Evolutionary conservation across 2,113 vertebrate genomes (phyloP), one percentile per base, ranked within the genome.

Genomic region (Pituophis catenifer): DNA sequence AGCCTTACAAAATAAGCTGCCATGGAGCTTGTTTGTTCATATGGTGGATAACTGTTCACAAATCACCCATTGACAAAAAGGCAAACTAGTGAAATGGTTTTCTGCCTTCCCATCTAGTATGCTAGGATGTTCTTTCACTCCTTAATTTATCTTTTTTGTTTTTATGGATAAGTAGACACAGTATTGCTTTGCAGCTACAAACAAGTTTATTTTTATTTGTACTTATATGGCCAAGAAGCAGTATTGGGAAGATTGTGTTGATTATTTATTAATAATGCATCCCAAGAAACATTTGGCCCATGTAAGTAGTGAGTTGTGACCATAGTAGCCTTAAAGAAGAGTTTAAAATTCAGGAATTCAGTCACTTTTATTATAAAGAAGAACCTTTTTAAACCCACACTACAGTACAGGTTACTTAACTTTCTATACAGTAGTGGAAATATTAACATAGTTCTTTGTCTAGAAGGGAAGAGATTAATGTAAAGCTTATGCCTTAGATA

Each of bases 371-470:
- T 4, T 91, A 50, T 91, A 58, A 95, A 62, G 89, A 90, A n/a
- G 29, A 70, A 17, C 15, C 21, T 23, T 23, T 9, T 9, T 88
- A n/a, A 70, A 87, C 91, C 6, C 52, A 55, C n/a, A 8, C 23
- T 88, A 70, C 38, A 38, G 50, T 94, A 54, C 33, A 9, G 65
- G 89, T 6, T 12, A 89, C 90, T 94, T 93, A 3, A 0, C 86
- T 94, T 93, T 44, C 26, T 6, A 24, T n/a, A 59, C 2, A 59
- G 23, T 59, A 9, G 5, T 91, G 33, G 15, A 62, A 3, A 94
- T 93, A 91, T 90, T 55, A 50, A 1, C 70, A 89, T 91, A 94
- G 53, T 94, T 86, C 11, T n/a, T 95, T 94, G 48, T 75, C n/a
- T 75, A 75, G 65, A 89, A 21, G 8, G 70, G 52, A 9, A 21